phyloP scores from a whole-genome alignment of 2,888 invertebrate genomes.

The Archips crataeganus region DNA sequence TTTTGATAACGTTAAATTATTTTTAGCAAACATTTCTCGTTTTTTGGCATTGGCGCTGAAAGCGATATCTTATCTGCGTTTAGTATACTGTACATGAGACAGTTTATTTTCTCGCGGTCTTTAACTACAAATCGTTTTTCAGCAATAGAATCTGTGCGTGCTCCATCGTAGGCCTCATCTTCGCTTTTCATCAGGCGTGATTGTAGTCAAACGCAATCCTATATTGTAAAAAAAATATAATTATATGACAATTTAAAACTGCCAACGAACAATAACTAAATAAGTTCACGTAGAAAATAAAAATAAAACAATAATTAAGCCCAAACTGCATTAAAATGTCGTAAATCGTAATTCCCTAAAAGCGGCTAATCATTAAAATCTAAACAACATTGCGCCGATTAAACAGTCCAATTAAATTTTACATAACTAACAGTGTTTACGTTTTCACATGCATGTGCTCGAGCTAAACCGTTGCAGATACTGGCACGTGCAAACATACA shows the following conservation, averaged over 20 bases:
- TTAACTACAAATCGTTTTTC: too few species aligned
- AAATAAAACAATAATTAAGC: too few species aligned
- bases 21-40: slow-evolving; percentile 11
- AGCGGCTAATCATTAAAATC: slow-evolving; percentile 22
- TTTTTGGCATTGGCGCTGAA: neutral
- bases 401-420: slow-evolving; percentile 42
- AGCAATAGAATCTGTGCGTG: too few species aligned
- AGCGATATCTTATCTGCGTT: neutral
- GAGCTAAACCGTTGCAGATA: slow-evolving; percentile 52
- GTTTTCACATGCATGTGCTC: slow-evolving; percentile 52
- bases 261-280: too few species aligned
- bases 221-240: too few species aligned
- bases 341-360: slow-evolving; percentile 11
- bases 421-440: slow-evolving; percentile 41
- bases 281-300: too few species aligned
- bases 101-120: neutral
- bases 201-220: too few species aligned
- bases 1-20: slow-evolving; percentile 33
- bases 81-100: neutral
- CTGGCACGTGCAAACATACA: slow-evolving; percentile 59
- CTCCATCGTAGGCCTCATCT: too few species aligned
- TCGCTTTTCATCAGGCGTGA: too few species aligned
- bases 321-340: neutral
- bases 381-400: slow-evolving; percentile 33
- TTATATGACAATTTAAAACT: too few species aligned